Percentiles rank a stretch among this genome's conserved stretches.
Evolutionary conservation across 2,888 invertebrate species (phyloP).

Genomic region (Loripinus fragilis): DNA sequence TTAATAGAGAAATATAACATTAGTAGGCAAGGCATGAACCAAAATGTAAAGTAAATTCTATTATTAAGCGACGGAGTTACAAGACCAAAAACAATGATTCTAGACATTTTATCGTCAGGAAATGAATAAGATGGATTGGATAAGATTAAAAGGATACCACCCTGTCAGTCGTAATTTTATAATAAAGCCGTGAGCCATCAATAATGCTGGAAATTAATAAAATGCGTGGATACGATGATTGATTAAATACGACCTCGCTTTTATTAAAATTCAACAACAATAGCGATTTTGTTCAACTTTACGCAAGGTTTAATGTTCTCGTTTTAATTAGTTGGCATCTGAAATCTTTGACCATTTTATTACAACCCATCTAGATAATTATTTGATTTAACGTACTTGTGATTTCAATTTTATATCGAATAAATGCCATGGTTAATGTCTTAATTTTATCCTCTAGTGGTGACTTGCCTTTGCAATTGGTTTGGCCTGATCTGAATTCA

Average conservation of each 20-base stretch:
- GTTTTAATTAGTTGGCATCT: too few relatives aligned
- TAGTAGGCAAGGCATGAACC: too few relatives aligned
- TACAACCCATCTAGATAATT: too few relatives aligned
- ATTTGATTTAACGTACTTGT: too few relatives aligned
- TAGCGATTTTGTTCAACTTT: background rate
- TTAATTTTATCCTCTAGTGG: too few relatives aligned
- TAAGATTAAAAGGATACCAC: background rate
- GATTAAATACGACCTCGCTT: background rate
- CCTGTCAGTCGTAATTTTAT: background rate
- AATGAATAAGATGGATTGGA: background rate
- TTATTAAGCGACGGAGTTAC: background rate
- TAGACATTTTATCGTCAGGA: background rate
- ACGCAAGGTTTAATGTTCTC: background rate
- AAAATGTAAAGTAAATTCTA: background rate
- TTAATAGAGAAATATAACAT: too few relatives aligned
- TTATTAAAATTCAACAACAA: background rate
- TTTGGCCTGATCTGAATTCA: too few relatives aligned
- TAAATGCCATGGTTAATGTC: too few relatives aligned
- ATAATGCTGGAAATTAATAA: background rate
- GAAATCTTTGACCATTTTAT: too few relatives aligned
- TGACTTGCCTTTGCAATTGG: too few relatives aligned
- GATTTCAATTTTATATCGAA: too few relatives aligned
- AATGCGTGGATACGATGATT: background rate
- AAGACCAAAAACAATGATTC: background rate
- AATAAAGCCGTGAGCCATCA: background rate